These are phyloP conservation scores for Pocillopora meandrina DNA, from an alignment of 92 coral and sea anemone species.

Conservation along the genomic window DNA sequence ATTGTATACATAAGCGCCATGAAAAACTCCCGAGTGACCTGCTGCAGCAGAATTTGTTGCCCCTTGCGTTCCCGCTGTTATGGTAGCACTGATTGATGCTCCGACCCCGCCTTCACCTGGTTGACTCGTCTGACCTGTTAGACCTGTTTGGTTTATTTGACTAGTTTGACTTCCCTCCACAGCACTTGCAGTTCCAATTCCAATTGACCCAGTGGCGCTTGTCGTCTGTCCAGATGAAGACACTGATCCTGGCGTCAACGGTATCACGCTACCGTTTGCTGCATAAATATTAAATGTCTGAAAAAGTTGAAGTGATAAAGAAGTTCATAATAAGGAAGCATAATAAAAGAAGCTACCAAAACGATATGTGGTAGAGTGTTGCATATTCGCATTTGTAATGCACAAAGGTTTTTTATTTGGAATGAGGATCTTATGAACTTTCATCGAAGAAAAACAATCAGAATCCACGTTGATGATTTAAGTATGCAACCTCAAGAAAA, in stretches of 20 bases:
- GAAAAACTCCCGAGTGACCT: conserved; percentile 34
- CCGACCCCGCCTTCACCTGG: not conserved
- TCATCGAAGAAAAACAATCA: no score
- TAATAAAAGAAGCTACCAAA: no score
- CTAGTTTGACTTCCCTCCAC: not conserved
- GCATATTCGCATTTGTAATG: no score
- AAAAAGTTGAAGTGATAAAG: not conserved
- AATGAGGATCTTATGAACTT: no score
- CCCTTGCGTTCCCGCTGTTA: conserved; percentile 12
- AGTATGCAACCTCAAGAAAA: no score
- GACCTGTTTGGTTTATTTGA: not conserved
- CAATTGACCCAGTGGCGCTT: not conserved
- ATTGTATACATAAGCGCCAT: conserved; percentile 37
- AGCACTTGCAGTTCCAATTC: not conserved
- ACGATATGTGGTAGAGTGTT: no score
- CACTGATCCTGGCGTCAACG: conserved; percentile 10
- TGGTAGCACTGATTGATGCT: not conserved
- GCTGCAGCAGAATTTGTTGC: not conserved
- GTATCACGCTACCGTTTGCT: conserved; percentile 41
- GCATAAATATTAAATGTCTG: conserved; percentile 36
- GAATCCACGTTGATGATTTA: no score
- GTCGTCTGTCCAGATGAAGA: not conserved
- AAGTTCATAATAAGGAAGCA: not conserved
- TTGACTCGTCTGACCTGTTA: not conserved
- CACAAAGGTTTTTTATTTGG: no score